These are phyloP conservation scores for Sorex maritimensis DNA, from an alignment of 2,797 vertebrate species.

Conservation along the genomic window DNA sequence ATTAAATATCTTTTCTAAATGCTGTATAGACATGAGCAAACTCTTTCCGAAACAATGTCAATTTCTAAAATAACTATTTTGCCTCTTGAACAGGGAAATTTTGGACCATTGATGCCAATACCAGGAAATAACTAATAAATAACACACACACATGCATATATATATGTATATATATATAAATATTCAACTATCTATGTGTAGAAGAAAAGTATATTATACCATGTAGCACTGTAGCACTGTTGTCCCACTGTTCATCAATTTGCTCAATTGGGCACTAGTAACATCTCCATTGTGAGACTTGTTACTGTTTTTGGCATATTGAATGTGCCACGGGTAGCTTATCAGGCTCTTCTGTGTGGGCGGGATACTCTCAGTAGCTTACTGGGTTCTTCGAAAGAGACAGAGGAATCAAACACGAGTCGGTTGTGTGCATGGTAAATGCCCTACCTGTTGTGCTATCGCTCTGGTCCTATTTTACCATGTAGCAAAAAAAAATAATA, in stretches of 20 bases:
- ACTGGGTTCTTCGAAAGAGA: too few relatives aligned
- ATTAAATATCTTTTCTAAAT: slow-evolving; percentile 23
- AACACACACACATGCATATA: not conserved
- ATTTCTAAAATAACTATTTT: slow-evolving; percentile 8
- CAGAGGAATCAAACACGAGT: too few relatives aligned
- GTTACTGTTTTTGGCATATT: too few relatives aligned
- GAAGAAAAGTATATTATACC: not conserved
- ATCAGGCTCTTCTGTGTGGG: too few relatives aligned
- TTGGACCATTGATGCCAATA: not conserved
- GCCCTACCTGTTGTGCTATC: too few relatives aligned
- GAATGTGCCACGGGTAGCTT: too few relatives aligned
- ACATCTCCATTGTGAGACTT: too few relatives aligned
- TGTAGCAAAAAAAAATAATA: not conserved
- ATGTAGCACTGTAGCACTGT: not conserved
- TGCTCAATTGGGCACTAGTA: too few relatives aligned
- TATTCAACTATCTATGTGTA: slow-evolving; percentile 17
- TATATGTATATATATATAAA: not conserved
- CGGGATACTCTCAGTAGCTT: too few relatives aligned
- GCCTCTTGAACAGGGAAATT: not conserved
- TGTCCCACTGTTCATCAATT: too few relatives aligned
- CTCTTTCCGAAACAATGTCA: not conserved
- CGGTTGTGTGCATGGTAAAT: too few relatives aligned
- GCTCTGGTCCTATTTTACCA: not conserved
- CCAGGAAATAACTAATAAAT: slow-evolving; percentile 28
- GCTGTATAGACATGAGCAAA: not conserved